Conservation (phyloP, 2,888 invertebrate species). For the Selenia dentaria region DNA sequence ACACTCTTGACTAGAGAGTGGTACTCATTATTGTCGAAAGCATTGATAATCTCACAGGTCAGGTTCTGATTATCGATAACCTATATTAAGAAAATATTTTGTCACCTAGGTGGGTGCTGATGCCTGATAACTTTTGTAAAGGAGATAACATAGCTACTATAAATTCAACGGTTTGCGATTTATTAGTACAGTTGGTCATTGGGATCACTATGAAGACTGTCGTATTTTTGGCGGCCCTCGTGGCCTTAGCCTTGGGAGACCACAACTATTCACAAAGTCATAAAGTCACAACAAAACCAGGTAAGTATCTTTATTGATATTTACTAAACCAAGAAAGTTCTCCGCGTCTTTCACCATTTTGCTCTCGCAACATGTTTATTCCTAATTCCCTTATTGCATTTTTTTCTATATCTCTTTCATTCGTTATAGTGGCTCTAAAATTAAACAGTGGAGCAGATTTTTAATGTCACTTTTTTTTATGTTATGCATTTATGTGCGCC, state of each 20-base stretch:
- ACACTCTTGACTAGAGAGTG: no score
- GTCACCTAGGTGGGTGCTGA: slow-evolving; percentile 1
- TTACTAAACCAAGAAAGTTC: no score
- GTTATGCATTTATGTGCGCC: no score
- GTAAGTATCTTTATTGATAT: slow-evolving; percentile 43
- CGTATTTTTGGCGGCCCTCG: slow-evolving; percentile 65
- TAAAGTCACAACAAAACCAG: slow-evolving; percentile 43
- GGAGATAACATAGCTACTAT: slow-evolving; percentile 34
- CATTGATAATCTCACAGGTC: slow-evolving; percentile 7
- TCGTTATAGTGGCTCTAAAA: no score
- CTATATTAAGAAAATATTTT: slow-evolving; percentile 15
- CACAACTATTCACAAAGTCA: slow-evolving; percentile 39
- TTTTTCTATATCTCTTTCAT: no score
- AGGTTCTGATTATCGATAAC: slow-evolving; percentile 5
- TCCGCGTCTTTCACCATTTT: no score
- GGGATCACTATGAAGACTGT: slow-evolving; percentile 75
- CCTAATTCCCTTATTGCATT: no score
- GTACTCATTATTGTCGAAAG: slow-evolving; percentile 9
- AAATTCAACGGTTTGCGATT: slow-evolving; percentile 28
- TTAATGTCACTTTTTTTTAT: no score
- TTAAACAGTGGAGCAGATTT: no score
- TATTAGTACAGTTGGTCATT: slow-evolving; percentile 60
- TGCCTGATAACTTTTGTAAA: slow-evolving; percentile 8
- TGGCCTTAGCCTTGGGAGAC: slow-evolving; percentile 63
- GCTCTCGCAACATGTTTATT: no score